Evolutionary conservation across 2,113 vertebrate species (phyloP).

Genomic region (Isichthys henryi): DNA sequence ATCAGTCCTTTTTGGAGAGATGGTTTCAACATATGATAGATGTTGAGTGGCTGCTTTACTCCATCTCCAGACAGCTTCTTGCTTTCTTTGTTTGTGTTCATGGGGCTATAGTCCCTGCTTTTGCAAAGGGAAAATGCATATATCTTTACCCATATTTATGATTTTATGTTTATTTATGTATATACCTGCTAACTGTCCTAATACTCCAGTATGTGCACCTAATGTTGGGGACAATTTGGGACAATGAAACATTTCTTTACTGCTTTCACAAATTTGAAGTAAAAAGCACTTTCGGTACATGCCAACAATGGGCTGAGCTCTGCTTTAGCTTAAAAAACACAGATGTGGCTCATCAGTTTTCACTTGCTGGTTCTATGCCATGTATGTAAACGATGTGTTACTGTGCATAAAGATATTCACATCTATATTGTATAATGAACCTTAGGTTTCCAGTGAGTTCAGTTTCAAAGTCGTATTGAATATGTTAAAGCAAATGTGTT

Average conservation of each 20-base stretch:
- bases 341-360: neutral
- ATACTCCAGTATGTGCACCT: neutral
- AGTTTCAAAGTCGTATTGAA: neutral
- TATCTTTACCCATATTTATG: neutral
- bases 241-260: neutral
- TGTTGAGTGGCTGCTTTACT: constrained; percentile 41
- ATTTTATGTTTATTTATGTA: neutral
- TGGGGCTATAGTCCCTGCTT: neutral
- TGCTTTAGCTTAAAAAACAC: neutral
- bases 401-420: neutral
- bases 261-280: neutral
- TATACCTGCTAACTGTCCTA: neutral
- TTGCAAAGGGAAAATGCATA: neutral
- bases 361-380: neutral
- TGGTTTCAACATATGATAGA: constrained; percentile 44
- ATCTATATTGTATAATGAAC: neutral
- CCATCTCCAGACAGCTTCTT: constrained; percentile 23
- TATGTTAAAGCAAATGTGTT: neutral
- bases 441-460: neutral
- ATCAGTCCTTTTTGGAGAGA: constrained; percentile 29
- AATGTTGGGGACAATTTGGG: neutral
- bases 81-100: neutral
- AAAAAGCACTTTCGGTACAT: neutral
- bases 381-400: neutral
- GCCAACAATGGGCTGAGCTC: neutral